Base-by-base conservation (phyloP, 37 sponge, comb jelly and placozoan species). In the Spongilla lacustris region DNA sequence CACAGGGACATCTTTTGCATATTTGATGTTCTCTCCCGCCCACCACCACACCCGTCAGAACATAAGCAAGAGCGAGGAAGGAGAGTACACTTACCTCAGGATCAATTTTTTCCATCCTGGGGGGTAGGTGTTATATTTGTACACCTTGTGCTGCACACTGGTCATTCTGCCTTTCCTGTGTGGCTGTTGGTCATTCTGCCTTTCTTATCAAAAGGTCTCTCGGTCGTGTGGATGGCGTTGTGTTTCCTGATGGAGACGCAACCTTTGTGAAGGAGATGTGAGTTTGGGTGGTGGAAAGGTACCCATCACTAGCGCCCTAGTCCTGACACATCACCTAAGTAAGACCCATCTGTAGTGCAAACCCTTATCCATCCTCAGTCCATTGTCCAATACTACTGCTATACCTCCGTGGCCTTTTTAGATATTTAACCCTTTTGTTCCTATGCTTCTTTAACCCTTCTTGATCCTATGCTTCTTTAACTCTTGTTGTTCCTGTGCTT, bases 31-130 rank as follows among this genome's bases (percentile, higher is more conserved):
- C 0, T 35, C 80, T 78, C 0, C n/a, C 21, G 4, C 19, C 58
- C 11, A 1, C 11, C 11, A 17, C 41, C 6, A 6, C 6, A 41
- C 6, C 41, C 41, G 41, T n/a, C 72, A 95, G 98, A 99, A 95
- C 79, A 88, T 93, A 82, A 97, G 99, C 80, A 92, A 93, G 73
- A 96, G 94, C 86, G 99, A 97, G 58, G 98, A 99, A 78, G 99
- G 99, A 25, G 93, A 93, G 74, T 97, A 93, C 74, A 84, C 82
- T 22, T 99, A 99, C 84, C 86, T 99, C 22, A 86, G 99, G 28
- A 87, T 95, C 36, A 99, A 99, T 78, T 93, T 99, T 86, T 96
- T 91, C 90, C 86, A 79, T 75, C 98, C 98, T 21, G 98, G 98
- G 66, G 88, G 82, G 94, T 94, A 46, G 22, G 89, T 58, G 2